A percentile compares a stretch with the other conserved stretches of the same genome.
Conservation (phyloP, 2,113 vertebrate genomes). For the Felis chaus region DNA sequence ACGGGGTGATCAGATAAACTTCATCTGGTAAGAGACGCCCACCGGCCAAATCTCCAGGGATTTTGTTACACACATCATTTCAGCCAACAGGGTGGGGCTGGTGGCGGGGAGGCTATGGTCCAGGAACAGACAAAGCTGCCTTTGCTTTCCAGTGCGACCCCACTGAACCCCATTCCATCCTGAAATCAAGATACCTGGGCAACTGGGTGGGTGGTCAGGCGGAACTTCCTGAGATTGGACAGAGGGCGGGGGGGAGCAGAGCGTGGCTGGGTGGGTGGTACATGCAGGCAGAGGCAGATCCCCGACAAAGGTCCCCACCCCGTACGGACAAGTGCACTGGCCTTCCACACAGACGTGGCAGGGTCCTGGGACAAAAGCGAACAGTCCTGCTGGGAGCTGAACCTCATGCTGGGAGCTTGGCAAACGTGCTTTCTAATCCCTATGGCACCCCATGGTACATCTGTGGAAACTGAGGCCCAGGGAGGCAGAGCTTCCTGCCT, state of each 20-base stretch:
- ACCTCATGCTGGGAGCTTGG: background rate
- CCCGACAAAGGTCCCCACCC: background rate
- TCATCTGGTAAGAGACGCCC: slow-evolving; percentile 2
- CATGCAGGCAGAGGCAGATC: background rate
- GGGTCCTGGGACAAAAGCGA: background rate
- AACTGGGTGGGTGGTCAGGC: rapidly evolving
- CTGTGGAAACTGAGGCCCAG: background rate
- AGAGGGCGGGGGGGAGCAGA: rapidly evolving
- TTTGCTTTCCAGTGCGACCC: background rate
- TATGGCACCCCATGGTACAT: rapidly evolving
- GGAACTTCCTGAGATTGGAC: background rate
- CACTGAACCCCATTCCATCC: background rate
- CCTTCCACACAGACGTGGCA: background rate
- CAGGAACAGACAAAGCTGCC: background rate
- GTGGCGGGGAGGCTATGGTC: background rate
- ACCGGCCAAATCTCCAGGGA: slow-evolving; percentile 24
- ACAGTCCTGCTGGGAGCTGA: background rate
- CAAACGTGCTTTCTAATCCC: background rate
- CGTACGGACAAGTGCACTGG: background rate
- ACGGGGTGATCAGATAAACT: background rate
- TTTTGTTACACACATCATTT: background rate
- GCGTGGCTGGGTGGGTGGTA: background rate
- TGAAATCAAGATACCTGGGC: background rate
- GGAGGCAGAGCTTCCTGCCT: background rate
- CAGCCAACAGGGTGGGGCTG: background rate